These are phyloP conservation scores for Glaucomys volans DNA, from an alignment of 2,113 vertebrate species.

Conservation along the genomic window DNA sequence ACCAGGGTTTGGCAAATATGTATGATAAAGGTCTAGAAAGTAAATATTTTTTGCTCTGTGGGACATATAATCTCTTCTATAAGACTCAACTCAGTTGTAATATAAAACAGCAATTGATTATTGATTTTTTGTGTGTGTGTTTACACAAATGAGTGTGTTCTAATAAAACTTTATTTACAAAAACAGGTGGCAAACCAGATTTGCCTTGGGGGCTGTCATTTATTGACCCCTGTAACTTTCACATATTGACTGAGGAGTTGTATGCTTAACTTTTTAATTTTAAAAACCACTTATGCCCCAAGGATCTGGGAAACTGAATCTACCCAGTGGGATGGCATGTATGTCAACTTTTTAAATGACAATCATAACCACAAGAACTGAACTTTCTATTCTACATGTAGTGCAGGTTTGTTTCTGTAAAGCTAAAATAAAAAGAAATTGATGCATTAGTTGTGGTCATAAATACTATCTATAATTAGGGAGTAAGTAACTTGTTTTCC, in stretches of 20 bases:
- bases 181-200: background rate
- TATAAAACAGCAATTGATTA: background rate
- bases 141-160: background rate
- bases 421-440: constrained; percentile 25
- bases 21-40: background rate
- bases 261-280: background rate
- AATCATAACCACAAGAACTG: background rate
- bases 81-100: background rate
- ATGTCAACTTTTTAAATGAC: background rate
- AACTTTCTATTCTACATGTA: background rate
- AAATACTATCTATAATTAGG: background rate
- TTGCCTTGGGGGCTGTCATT: background rate
- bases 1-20: background rate
- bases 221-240: background rate
- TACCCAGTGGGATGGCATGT: background rate
- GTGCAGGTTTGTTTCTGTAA: background rate
- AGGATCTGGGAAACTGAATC: background rate
- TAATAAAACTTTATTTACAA: background rate
- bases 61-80: background rate
- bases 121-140: background rate
- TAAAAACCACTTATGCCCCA: background rate
- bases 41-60: background rate
- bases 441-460: background rate
- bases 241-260: background rate
- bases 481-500: background rate